A percentile compares a stretch with the other conserved stretches of the same genome.
These are phyloP conservation scores for Rhingia rostrata DNA, from an alignment of 2,888 invertebrate species.

Conservation along the genomic window DNA sequence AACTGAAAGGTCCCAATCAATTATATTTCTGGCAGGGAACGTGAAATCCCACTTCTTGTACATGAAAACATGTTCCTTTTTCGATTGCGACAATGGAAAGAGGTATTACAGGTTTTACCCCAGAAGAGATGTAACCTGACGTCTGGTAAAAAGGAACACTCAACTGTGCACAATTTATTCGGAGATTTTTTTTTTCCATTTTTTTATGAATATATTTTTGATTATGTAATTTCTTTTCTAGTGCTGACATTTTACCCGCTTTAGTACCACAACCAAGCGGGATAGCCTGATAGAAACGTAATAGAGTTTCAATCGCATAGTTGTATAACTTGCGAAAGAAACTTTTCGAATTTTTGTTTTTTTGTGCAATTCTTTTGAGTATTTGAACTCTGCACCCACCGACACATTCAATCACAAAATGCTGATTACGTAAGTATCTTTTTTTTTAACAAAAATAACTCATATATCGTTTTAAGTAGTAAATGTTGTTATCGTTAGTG, in stretches of 20 bases:
- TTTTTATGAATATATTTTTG: slow-evolving; percentile 8
- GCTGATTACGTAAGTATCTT: slow-evolving; percentile 66
- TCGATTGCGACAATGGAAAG: neutral
- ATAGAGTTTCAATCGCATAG: slow-evolving; percentile 66
- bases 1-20: too few species aligned
- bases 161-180: slow-evolving; percentile 60
- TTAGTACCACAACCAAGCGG: slow-evolving; percentile 49
- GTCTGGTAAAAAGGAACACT: slow-evolving; percentile 1
- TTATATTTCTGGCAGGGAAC: too few species aligned
- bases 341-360: slow-evolving; percentile 39
- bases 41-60: too few species aligned
- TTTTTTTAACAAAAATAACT: too few species aligned
- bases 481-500: too few species aligned
- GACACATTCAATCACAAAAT: slow-evolving; percentile 49
- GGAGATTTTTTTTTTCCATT: slow-evolving; percentile 27
- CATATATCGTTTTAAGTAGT: neutral
- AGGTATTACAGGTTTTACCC: slow-evolving; percentile 6
- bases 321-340: slow-evolving; percentile 68
- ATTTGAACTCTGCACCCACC: slow-evolving; percentile 31
- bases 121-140: slow-evolving; percentile 9
- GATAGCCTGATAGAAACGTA: slow-evolving; percentile 36
- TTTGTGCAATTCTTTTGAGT: slow-evolving; percentile 10
- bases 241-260: slow-evolving; percentile 49
- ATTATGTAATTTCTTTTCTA: slow-evolving; percentile 37
- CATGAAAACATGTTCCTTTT: neutral